Evolutionary conservation across 2,888 invertebrate species (phyloP), one percentile per base, ranked within the genome.

Genomic region (Aspidiotus destructor): DNA sequence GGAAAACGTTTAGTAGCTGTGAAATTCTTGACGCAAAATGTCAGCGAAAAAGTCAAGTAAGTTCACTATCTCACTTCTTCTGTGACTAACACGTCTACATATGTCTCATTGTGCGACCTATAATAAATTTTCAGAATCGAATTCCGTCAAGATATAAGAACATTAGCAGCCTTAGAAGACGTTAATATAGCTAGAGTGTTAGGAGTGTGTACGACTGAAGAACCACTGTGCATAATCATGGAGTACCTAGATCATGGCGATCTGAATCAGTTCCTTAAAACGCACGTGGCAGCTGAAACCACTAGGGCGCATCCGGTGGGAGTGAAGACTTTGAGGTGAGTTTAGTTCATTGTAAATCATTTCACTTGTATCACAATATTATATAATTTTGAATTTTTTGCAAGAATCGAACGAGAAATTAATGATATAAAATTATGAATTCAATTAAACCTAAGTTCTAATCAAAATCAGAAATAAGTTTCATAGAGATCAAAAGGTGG

Each of bases 71-170:
- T 44, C 11, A n/a, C 48, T 62, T 28, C 8, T 58, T 53, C 7
- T 48, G 28, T 28, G 28, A 28, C 28, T 28, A 28, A 17, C 7
- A 10, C 28, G 28, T 5, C 54, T 62, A 15, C 52, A 48, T 44
- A 28, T 28, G 1, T 28, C 28, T 28, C 28, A 28, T 28, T 28
- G 5, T 28, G 28, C 28, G 28, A 28, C 28, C 28, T 28, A 28
- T 28, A 28, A 28, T 5, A 28, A 28, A 28, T 28, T 77, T 77
- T 1, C 77, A 92, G 92, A 79, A 83, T 85, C 76, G 90, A 92
- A 76, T 92, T 92, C 76, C 87, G 88, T 77, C 84, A 89, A 68
- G 92, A 92, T 78, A 88, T 92, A n/a, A 84, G 87, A 75, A 87
- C 92, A 71, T 80, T 93, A 75, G 87, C 90, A 1, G 87, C 89